Evolutionary conservation across 2,113 vertebrate genomes (phyloP), one percentile per base, ranked within the genome.

Genomic region (Hippocampus comes): DNA sequence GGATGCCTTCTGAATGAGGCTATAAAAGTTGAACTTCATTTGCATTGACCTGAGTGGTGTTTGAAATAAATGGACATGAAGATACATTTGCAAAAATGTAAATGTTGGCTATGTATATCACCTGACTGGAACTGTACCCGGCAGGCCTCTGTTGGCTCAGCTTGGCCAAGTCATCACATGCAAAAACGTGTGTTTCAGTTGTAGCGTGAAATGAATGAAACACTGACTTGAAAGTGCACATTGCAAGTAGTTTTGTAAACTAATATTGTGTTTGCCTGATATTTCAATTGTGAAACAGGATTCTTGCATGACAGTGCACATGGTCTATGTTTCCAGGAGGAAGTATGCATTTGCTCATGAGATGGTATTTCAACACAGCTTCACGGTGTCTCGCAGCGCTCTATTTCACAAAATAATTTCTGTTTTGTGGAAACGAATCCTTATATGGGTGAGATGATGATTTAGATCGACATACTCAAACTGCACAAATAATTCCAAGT

Each of bases 1-100:
- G 82, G 86, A 91, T 90, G 78, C 89, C 78, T 91, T 90, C 85
- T 80, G 82, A 73, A 68, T 91, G 85, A 81, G 82, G 20, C 79
- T 57, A 10, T 91, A 83, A 91, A 90, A 53, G 78, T 85, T 85
- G 86, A 87, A 86, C 78, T 78, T 84, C 86, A 85, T 89, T 81
- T 84, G 82, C 86, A 75, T 87, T 81, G 86, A 87, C 57, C 67
- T 77, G 78, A 83, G 72, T 73, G 9, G 71, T 76, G 82, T 84
- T 86, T 89, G 79, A 73, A 84, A 84, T 85, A 81, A 74, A 77
- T 75, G 70, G 89, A 81, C 82, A 88, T 82, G 78, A 41, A 76
- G 34, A 60, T 25, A 6, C 2, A 77, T 71, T 78, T 63, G 75
- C 49, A 14, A 10, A 59, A 43, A 25, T 6, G 8, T 56, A 60